Evolutionary conservation across 2,113 vertebrate species (phyloP).

Genomic region (Strix aluco): DNA sequence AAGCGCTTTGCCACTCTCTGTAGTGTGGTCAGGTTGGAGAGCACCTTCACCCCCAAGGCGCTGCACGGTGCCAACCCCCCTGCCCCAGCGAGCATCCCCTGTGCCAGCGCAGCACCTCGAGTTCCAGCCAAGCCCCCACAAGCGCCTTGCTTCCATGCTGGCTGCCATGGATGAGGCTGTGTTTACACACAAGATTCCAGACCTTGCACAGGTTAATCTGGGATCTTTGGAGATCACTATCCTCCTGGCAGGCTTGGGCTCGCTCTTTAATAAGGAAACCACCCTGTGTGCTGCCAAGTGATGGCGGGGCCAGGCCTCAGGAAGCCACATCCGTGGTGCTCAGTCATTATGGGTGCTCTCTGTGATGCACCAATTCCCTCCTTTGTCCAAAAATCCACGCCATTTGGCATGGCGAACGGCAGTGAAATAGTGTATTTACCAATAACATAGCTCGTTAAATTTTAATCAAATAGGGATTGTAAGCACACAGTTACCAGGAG

Average conservation of each 20-base stretch:
- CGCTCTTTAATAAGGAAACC: background rate
- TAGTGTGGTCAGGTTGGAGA: background rate
- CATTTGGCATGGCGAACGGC: background rate
- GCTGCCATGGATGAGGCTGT: fast-evolving
- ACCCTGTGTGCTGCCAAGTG: background rate
- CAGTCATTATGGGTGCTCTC: fast-evolving
- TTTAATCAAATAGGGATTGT: conserved; percentile 70
- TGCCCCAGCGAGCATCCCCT: background rate
- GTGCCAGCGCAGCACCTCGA: background rate
- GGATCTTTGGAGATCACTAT: background rate
- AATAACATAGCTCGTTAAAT: conserved; percentile 71
- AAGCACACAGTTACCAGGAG: conserved; percentile 46
- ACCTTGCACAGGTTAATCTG: fast-evolving
- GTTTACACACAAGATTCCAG: background rate
- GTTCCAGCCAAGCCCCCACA: background rate
- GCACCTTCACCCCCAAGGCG: background rate
- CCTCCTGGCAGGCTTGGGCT: background rate
- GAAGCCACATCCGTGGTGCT: fast-evolving
- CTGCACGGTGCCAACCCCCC: background rate
- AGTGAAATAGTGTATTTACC: conserved; percentile 60
- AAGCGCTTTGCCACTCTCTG: background rate
- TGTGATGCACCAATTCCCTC: fast-evolving
- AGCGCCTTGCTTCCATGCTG: background rate
- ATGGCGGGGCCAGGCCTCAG: background rate
- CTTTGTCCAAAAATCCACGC: background rate